These are phyloP conservation scores for Pseudomyrmex pallidus DNA, from an alignment of 1,140 invertebrate species.

Conservation along the genomic window DNA sequence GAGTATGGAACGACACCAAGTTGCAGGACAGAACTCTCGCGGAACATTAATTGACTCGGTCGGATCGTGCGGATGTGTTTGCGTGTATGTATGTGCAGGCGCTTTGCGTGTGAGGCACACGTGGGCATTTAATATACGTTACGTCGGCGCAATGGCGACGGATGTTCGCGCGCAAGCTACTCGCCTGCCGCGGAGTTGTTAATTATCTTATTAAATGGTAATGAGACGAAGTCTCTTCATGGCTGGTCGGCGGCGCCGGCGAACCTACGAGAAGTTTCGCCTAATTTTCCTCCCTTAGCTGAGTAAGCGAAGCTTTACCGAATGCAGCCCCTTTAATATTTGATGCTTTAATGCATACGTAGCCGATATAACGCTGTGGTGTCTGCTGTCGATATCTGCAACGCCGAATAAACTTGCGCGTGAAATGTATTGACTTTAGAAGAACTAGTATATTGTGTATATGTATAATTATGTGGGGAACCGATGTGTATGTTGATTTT, in stretches of 20 bases:
- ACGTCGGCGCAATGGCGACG: constrained; percentile 12
- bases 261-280: constrained; percentile 12
- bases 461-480: no score
- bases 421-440: no score
- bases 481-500: no score
- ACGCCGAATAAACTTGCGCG: not conserved
- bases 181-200: constrained; percentile 43
- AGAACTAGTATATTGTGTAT: no score
- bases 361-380: constrained; percentile 20
- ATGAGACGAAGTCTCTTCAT: constrained; percentile 44
- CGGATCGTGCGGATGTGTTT: not conserved
- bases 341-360: constrained; percentile 55
- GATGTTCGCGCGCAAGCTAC: not conserved
- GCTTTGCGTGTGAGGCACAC: no score
- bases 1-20: constrained; percentile 24
- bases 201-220: constrained; percentile 63
- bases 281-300: constrained; percentile 34
- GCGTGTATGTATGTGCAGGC: not conserved
- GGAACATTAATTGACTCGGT: constrained; percentile 63
- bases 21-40: constrained; percentile 52
- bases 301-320: constrained; percentile 22
- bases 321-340: constrained; percentile 36
- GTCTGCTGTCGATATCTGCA: constrained; percentile 25
- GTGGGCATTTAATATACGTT: constrained; percentile 5
- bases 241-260: not conserved